Evolutionary conservation across 2,888 invertebrate species (phyloP).

Genomic region (Isotomurus palustris): DNA sequence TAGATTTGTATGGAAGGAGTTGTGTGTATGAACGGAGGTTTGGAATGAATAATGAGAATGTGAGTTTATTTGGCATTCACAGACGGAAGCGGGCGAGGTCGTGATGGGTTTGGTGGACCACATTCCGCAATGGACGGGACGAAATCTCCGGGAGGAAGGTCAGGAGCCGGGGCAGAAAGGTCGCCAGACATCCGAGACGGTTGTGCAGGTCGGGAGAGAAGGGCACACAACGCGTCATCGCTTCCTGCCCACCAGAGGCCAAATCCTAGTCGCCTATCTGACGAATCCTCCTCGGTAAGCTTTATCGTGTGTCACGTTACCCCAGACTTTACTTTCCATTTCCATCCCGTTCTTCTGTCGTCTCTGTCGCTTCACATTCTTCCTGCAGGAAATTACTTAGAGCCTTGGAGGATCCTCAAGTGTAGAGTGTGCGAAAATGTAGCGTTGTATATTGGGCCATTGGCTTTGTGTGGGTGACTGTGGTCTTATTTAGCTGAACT

Average conservation of each 20-base stretch:
- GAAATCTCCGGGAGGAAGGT: constrained; percentile 39
- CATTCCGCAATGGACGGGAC: constrained; percentile 40
- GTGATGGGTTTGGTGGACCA: constrained; percentile 39
- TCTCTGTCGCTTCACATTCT: background rate
- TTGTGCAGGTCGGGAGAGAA: constrained; percentile 41
- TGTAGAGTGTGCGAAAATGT: too few relatives aligned
- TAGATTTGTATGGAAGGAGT: too few relatives aligned
- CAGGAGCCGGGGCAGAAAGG: constrained; percentile 36
- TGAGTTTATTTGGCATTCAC: background rate
- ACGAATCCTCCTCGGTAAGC: constrained; percentile 34
- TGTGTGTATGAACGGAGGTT: background rate
- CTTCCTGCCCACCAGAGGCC: constrained; percentile 34
- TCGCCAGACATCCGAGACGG: constrained; percentile 42
- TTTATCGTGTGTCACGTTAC: background rate
- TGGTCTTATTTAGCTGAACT: too few relatives aligned
- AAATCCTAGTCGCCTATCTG: constrained; percentile 32
- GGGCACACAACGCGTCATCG: constrained; percentile 31
- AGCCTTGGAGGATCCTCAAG: too few relatives aligned
- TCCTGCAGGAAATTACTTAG: too few relatives aligned
- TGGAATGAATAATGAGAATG: background rate
- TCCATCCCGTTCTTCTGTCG: background rate
- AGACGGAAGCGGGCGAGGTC: constrained; percentile 42
- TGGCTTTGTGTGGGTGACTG: background rate
- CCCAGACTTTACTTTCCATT: background rate
- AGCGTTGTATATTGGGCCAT: background rate